Evolutionary conservation across 2,797 vertebrate species (phyloP), one percentile per base, ranked within the genome.

Genomic region (Rhabdophis nuchalis): DNA sequence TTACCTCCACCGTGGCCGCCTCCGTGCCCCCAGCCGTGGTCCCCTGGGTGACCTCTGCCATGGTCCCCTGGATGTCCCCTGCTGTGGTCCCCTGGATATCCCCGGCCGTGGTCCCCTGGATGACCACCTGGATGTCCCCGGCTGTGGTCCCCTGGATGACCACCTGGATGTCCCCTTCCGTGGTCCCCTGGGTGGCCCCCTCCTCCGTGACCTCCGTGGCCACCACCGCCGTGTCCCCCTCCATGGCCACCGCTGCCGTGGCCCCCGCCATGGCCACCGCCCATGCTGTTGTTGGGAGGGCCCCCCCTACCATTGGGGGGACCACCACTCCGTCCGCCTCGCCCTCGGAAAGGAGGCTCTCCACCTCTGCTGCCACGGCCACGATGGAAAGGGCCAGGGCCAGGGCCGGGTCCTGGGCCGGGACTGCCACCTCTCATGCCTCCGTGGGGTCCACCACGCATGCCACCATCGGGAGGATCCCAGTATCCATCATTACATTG

Each of bases 401-500:
- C 96, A 95, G 98, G 96, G 95, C 98, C 96, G 90, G 98, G 1
- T 32, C 96, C 97, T 56, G 95, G 1, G 27, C 96, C 97, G n/a
- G 95, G 94, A 58, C 98, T 96, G 36, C 96, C 97, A 0, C 97
- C 98, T 7, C 98, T 97, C 92, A 98, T 97, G 12, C 93, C 94
- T 85, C 93, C 94, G 25, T 96, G 95, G 4, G 96, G 97, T 27
- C 97, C 96, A 1, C 97, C 97, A 41, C 97, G 93, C 96, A 97
- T 97, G 36, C 98, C 97, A 95, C 98, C 98, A 16, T 98, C 98
- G 0, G 98, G 98, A 85, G 96, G 97, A 61, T 97, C 97, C 60
- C 98, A 98, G 98, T 98, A 99, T 95, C 98, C 98, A 94, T 98
- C 98, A 18, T 98, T 98, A 0, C 98, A 98, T 27, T 97, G 97